A percentile compares a stretch with the other conserved stretches of the same genome.
phyloP scores from a whole-genome alignment of 2,888 invertebrate species.

The Tenodera sinensis region DNA sequence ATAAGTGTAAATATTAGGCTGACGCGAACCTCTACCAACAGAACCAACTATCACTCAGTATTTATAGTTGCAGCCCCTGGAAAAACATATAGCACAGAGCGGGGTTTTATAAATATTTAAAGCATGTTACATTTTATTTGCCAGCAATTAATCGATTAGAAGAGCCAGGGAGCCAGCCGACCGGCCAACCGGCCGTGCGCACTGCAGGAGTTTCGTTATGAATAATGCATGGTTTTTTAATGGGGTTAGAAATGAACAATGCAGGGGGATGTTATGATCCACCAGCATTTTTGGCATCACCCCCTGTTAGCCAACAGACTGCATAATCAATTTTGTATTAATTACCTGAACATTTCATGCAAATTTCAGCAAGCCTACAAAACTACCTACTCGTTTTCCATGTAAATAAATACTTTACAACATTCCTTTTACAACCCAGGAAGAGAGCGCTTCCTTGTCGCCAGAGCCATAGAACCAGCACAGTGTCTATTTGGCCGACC shows the following conservation, averaged over 20 bases:
- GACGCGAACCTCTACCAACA: too few species aligned
- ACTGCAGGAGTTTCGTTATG: background rate
- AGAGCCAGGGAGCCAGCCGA: too few species aligned
- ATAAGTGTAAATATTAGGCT: too few species aligned
- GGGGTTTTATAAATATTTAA: background rate
- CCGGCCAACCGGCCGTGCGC: too few species aligned
- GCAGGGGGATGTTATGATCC: background rate
- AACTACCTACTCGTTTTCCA: background rate
- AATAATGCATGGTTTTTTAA: background rate
- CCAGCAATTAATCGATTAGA: background rate
- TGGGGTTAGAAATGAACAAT: background rate
- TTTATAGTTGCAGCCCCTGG: too few species aligned
- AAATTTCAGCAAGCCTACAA: background rate
- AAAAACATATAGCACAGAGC: too few species aligned
- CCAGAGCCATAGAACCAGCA: too few species aligned
- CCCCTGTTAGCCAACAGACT: background rate
- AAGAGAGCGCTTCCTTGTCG: too few species aligned
- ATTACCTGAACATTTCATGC: background rate
- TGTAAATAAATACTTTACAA: background rate
- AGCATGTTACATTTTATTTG: background rate
- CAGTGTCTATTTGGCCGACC: too few species aligned
- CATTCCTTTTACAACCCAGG: too few species aligned
- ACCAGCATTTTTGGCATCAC: background rate
- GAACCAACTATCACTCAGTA: too few species aligned
- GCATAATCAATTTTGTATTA: background rate